Evolutionary conservation across 2,113 vertebrate species (phyloP).

Genomic region (Trinectes maculatus): DNA sequence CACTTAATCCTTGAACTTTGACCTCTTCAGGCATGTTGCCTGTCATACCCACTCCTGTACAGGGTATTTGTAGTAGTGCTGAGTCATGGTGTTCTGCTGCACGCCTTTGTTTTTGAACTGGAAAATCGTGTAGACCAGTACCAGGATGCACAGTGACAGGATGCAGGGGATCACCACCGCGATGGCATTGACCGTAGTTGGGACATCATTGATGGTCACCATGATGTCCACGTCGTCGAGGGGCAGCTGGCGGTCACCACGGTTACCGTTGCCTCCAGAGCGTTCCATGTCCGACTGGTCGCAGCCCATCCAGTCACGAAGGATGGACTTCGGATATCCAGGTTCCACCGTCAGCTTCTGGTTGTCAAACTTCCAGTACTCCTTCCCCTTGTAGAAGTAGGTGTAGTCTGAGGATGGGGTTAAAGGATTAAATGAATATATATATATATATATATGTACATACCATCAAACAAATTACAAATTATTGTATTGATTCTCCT

Average conservation of each 20-base stretch:
- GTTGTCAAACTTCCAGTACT: constrained; percentile 99
- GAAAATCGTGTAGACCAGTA: constrained; percentile 97
- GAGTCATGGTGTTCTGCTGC: constrained; percentile 88
- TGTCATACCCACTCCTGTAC: constrained; percentile 99
- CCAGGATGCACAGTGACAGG: constrained; percentile 96
- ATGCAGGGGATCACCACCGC: constrained; percentile 98
- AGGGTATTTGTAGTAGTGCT: constrained; percentile 93
- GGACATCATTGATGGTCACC: constrained; percentile 95
- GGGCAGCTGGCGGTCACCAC: constrained; percentile 89
- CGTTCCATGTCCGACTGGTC: constrained; percentile 92
- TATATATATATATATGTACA: no score
- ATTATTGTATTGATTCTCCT: no score
- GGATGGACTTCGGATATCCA: constrained; percentile 94
- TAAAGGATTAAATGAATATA: not conserved
- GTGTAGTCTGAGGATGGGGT: constrained; percentile 88
- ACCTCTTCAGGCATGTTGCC: constrained; percentile 30
- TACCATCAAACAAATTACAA: no score
- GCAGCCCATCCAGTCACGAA: constrained; percentile 99
- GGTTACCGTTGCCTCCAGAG: constrained; percentile 72
- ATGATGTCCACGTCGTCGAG: constrained; percentile 97
- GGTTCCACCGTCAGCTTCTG: constrained; percentile 95
- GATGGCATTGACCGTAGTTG: constrained; percentile 95
- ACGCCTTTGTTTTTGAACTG: constrained; percentile 99
- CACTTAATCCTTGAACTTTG: not conserved
- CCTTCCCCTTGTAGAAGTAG: constrained; percentile 98